Evolutionary conservation across 92 coral and sea anemone species (phyloP).

Genomic region (Phymanthus crucifer): DNA sequence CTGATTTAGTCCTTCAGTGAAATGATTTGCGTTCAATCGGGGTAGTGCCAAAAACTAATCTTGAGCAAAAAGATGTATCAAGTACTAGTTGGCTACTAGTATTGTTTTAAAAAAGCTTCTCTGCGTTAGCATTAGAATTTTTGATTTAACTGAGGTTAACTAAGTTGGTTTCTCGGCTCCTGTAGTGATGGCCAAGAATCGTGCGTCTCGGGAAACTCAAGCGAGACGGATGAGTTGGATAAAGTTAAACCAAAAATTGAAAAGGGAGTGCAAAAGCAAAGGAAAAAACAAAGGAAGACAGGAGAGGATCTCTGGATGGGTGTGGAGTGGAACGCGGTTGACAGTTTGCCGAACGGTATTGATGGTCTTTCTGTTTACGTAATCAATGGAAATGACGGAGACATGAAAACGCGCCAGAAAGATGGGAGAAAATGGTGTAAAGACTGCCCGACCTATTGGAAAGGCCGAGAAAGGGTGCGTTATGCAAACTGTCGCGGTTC

Average conservation of each 20-base stretch:
- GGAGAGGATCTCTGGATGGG: background rate
- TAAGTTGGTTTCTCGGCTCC: background rate
- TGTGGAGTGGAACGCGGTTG: constrained; percentile 5
- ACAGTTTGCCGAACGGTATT: constrained; percentile 16
- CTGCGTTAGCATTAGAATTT: constrained; percentile 1
- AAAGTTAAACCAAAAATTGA: too few relatives aligned
- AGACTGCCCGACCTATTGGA: constrained; percentile 56
- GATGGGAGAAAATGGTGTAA: constrained; percentile 61
- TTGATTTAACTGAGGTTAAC: background rate
- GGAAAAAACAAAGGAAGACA: background rate
- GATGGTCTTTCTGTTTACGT: constrained; percentile 33
- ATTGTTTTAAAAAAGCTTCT: background rate
- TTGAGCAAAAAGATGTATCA: background rate
- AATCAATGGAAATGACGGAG: too few relatives aligned
- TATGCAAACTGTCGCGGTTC: constrained; percentile 58
- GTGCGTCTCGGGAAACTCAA: background rate
- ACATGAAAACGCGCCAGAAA: background rate
- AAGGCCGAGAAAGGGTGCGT: constrained; percentile 35
- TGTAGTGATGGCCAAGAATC: background rate
- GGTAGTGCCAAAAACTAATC: background rate
- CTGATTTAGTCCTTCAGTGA: too few relatives aligned
- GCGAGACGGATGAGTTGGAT: background rate
- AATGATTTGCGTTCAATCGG: too few relatives aligned
- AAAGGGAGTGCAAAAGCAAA: background rate
- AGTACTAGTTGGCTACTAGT: background rate